phyloP scores from a whole-genome alignment of 2,113 vertebrate species.

The Mobula birostris region DNA sequence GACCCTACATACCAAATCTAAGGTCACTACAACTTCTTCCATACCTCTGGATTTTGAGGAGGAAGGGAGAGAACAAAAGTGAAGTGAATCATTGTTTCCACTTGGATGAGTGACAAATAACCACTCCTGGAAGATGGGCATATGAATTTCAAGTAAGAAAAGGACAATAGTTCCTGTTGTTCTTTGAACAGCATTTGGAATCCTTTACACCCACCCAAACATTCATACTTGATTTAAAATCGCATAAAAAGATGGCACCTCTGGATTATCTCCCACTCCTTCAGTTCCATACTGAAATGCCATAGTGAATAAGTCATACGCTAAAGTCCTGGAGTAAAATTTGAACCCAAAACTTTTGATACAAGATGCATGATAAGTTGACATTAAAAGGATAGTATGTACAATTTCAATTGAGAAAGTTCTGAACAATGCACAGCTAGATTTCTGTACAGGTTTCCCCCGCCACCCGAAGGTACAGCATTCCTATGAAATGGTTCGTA shows the following conservation, averaged over 20 bases:
- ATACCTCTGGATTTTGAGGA: not conserved
- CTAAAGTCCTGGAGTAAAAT: not conserved
- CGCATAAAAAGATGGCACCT: not conserved
- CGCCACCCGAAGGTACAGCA: no score
- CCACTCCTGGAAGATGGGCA: not conserved
- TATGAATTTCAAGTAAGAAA: not conserved
- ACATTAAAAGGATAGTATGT: not conserved
- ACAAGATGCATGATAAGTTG: not conserved
- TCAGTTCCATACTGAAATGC: not conserved
- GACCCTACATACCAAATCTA: not conserved
- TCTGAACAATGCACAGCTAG: no score
- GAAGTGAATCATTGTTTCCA: slow-evolving; percentile 6
- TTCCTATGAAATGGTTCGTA: no score
- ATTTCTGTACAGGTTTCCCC: no score
- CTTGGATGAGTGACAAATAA: not conserved
- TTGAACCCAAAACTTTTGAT: not conserved
- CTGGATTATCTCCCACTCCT: not conserved
- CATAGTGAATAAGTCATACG: not conserved
- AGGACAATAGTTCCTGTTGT: not conserved
- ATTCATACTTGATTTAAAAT: not conserved
- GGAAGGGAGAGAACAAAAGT: not conserved
- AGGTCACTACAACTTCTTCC: not conserved
- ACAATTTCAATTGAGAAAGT: no score
- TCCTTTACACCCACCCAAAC: not conserved
- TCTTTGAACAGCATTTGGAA: not conserved